These are phyloP conservation scores for Fragum whitleyi DNA, from an alignment of 2,888 invertebrate genomes.

Conservation along the genomic window DNA sequence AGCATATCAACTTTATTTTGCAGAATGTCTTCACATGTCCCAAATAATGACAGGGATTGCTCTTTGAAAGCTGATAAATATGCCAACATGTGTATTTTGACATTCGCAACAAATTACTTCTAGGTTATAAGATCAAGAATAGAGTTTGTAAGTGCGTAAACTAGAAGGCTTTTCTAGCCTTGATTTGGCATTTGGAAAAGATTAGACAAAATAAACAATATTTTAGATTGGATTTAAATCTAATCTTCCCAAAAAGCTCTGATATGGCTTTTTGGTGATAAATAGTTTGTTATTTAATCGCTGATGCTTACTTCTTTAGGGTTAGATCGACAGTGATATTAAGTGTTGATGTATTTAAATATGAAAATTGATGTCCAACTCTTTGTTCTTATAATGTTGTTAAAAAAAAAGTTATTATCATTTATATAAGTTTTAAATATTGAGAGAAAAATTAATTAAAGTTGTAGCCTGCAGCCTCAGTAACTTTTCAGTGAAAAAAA, in stretches of 20 bases:
- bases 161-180: not conserved
- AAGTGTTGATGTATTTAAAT: too few relatives aligned
- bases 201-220: not conserved
- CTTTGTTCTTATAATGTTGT: too few relatives aligned
- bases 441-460: too few relatives aligned
- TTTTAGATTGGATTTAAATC: not conserved
- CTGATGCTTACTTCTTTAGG: not conserved
- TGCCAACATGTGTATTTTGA: not conserved
- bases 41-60: not conserved
- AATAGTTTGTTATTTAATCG: not conserved
- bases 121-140: conserved; percentile 4
- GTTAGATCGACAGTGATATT: not conserved
- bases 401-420: too few relatives aligned
- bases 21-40: not conserved
- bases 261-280: conserved; percentile 6
- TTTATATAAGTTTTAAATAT: too few relatives aligned
- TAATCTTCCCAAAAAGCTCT: not conserved
- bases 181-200: not conserved
- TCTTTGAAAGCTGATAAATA: not conserved
- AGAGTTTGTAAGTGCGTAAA: not conserved
- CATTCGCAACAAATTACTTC: not conserved
- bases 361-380: too few relatives aligned
- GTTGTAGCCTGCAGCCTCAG: too few relatives aligned
- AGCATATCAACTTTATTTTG: too few relatives aligned
- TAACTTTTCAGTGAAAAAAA: too few relatives aligned